These are phyloP conservation scores for Urosaurus nigricauda DNA, from an alignment of 2,797 vertebrate species.

Conservation along the genomic window DNA sequence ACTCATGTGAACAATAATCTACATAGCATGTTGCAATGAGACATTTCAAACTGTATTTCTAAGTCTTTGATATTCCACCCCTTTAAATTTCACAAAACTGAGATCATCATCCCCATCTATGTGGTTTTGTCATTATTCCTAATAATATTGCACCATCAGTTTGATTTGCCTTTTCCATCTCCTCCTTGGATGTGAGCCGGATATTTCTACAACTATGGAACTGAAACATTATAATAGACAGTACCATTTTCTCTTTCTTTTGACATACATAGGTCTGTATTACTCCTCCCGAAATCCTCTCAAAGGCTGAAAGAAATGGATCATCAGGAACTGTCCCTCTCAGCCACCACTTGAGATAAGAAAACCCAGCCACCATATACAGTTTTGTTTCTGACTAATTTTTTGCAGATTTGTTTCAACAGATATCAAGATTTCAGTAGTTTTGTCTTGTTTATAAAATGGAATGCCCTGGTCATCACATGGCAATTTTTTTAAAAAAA, in stretches of 20 bases:
- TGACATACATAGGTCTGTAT: neutral
- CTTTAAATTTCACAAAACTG: slow-evolving; percentile 56
- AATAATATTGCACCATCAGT: slow-evolving; percentile 17
- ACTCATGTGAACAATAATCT: slow-evolving; percentile 56
- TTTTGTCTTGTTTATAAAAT: neutral
- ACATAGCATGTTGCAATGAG: slow-evolving; percentile 56
- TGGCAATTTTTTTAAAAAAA: too few species aligned
- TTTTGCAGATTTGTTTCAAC: neutral
- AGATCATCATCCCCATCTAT: slow-evolving; percentile 31
- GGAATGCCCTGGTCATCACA: neutral
- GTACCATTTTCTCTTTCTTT: neutral
- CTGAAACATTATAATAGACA: neutral
- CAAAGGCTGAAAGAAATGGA: neutral
- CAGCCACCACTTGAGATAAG: neutral
- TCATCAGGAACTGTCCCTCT: neutral
- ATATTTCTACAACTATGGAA: slow-evolving; percentile 27
- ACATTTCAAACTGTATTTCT: slow-evolving; percentile 54
- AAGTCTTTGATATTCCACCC: slow-evolving; percentile 60
- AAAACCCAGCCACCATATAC: neutral
- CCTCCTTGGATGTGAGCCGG: neutral
- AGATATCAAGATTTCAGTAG: neutral
- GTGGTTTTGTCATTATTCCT: slow-evolving; percentile 38
- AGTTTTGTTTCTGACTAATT: neutral
- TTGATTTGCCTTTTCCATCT: neutral
- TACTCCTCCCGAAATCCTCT: neutral